A percentile compares a stretch with the other conserved stretches of the same genome.
phyloP scores from a whole-genome alignment of 2,888 invertebrate genomes.

The Merodon equestris region DNA sequence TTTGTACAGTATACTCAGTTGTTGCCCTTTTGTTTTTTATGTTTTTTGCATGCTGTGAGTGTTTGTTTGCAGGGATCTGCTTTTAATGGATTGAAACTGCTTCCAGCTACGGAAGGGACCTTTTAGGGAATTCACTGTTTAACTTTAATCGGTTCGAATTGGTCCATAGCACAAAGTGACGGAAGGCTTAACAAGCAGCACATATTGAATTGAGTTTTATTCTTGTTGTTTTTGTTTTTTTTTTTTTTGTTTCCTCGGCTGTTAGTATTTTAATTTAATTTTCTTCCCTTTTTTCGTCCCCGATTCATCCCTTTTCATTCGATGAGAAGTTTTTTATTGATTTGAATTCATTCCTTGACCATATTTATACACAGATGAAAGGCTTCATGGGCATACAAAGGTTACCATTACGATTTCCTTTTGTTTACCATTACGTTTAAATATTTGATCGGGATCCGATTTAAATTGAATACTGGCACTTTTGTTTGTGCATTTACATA shows the following conservation, averaged over 20 bases:
- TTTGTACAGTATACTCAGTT: conserved; percentile 31
- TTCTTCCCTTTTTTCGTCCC: no score
- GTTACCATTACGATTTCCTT: background rate
- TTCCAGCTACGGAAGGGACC: background rate
- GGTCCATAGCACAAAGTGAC: conserved; percentile 12
- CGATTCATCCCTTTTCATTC: no score
- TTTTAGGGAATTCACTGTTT: conserved; percentile 33
- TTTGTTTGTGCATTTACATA: background rate
- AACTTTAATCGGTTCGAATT: conserved; percentile 44
- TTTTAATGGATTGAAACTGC: conserved; percentile 49
- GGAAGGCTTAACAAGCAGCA: conserved; percentile 39
- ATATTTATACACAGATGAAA: conserved; percentile 12
- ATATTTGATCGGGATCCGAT: conserved; percentile 5
- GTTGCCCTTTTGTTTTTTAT: conserved; percentile 26
- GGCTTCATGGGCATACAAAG: background rate
- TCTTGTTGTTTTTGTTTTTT: conserved; percentile 6
- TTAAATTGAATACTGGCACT: conserved; percentile 10
- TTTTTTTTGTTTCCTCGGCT: background rate
- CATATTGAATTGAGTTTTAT: conserved; percentile 32
- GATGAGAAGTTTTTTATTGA: no score
- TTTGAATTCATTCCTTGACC: conserved; percentile 14
- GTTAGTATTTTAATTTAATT: background rate
- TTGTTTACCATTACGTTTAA: conserved; percentile 6
- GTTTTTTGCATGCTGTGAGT: conserved; percentile 35
- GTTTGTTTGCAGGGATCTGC: conserved; percentile 23